These are phyloP conservation scores for Noctua fimbriata DNA, from an alignment of 2,888 invertebrate genomes.

Conservation along the genomic window DNA sequence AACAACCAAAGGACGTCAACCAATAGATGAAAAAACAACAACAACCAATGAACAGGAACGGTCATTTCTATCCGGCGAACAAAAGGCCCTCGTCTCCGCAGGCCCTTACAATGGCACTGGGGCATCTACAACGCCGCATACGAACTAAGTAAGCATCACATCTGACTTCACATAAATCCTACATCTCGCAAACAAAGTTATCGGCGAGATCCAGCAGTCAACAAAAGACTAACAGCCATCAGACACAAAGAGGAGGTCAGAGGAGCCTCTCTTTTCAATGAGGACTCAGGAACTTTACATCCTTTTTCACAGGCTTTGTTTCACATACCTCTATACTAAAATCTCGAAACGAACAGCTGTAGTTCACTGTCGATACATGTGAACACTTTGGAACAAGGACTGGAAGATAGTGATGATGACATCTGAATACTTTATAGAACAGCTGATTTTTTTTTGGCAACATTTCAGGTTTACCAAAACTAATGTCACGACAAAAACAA, in stretches of 20 bases:
- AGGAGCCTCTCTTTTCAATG: neutral
- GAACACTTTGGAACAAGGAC: too few relatives aligned
- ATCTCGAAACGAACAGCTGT: neutral
- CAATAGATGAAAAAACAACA: too few relatives aligned
- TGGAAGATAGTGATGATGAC: too few relatives aligned
- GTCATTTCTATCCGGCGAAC: too few relatives aligned
- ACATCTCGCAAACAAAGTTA: neutral
- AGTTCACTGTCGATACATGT: too few relatives aligned
- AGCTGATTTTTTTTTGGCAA: too few relatives aligned
- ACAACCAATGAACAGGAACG: too few relatives aligned
- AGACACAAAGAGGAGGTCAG: neutral
- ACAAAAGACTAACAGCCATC: neutral
- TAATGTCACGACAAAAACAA: too few relatives aligned
- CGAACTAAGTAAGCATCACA: neutral
- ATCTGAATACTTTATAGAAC: too few relatives aligned
- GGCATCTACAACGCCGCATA: neutral
- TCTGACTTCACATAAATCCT: neutral
- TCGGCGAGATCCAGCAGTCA: neutral
- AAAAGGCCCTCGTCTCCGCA: too few relatives aligned
- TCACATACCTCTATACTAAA: neutral
- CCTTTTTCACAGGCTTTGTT: neutral
- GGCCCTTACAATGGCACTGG: neutral
- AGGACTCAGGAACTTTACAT: neutral
- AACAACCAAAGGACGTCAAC: too few relatives aligned
- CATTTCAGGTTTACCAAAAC: too few relatives aligned